Evolutionary conservation across 2,797 vertebrate species (phyloP), one percentile per base, ranked within the genome.

Genomic region (Pseudomugil tenellus): DNA sequence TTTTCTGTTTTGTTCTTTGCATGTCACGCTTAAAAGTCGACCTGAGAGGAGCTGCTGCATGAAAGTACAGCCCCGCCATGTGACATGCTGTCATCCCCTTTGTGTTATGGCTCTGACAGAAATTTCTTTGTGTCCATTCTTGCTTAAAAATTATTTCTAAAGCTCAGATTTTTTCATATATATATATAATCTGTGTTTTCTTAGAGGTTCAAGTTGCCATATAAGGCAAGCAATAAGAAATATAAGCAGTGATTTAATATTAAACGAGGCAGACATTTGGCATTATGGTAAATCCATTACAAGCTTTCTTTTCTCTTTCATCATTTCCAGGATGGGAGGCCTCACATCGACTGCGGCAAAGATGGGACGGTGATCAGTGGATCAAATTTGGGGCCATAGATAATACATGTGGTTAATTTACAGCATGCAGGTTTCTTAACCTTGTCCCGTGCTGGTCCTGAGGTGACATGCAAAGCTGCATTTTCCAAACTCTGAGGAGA

Each of bases 251-350:
- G 88, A 93, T 92, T 91, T 89, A 90, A 90, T 88, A 91, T 87
- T 69, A 82, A 73, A 77, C 58, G 58, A 83, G 63, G 68, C 77
- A 69, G 68, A 49, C 76, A 84, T 77, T 89, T 76, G 79, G 70
- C 25, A 43, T 4, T 21, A 90, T 94, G 92, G 65, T 91, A 91
- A 93, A 92, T 58, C 72, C 87, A 93, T 93, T 89, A 93, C 23
- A 63, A 43, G 61, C 66, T 67, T 78, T 87, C 72, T 73, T 70
- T 82, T 84, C 84, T 88, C 88, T 91, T 90, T 91, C 83, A 90
- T 92, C 88, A 90, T 88, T 58, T 81, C 67, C 76, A 76, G 79
- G 75, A 84, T 25, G 62, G 83, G 74, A 78, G 81, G 84, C 79
- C 77, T 84, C 84, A 58, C 76, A 53, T 53, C 5, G 73, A 51